A percentile compares a stretch with the other conserved stretches of the same genome.
Conservation (phyloP, 2,888 invertebrate genomes). For the Eupithecia centaureata region DNA sequence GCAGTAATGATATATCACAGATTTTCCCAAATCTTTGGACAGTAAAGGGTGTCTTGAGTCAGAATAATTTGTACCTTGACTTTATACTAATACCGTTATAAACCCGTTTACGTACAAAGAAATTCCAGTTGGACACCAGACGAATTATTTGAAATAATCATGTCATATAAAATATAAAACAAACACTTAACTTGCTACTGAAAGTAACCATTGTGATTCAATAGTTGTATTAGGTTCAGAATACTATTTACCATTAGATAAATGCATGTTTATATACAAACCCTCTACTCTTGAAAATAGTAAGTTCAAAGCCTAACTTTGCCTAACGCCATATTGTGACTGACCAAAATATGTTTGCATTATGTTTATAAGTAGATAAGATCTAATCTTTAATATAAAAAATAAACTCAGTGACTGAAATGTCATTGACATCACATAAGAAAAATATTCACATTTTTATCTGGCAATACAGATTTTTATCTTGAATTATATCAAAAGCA, state of each 20-base stretch:
- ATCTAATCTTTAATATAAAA: conserved; percentile 80
- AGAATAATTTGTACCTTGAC: conserved; percentile 76
- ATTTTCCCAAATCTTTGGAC: conserved; percentile 83
- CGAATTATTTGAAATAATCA: conserved; percentile 73
- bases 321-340: conserved; percentile 62
- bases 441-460: conserved; percentile 84
- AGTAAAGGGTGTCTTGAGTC: conserved; percentile 71
- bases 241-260: conserved; percentile 74
- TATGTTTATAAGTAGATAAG: conserved; percentile 63
- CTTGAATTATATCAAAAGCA: conserved; percentile 78
- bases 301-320: conserved; percentile 65
- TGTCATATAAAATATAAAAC: conserved; percentile 70
- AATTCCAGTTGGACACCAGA: conserved; percentile 74
- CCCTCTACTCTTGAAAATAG: conserved; percentile 68
- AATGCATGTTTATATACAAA: conserved; percentile 80
- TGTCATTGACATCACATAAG: conserved; percentile 81
- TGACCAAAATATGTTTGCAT: conserved; percentile 75
- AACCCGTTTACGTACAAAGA: conserved; percentile 81
- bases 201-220: conserved; percentile 73
- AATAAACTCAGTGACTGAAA: conserved; percentile 81
- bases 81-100: conserved; percentile 65
- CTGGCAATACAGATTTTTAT: conserved; percentile 83
- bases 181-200: conserved; percentile 75
- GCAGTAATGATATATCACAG: conserved; percentile 83
- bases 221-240: conserved; percentile 67